A percentile compares a stretch with the other conserved stretches of the same genome.
Evolutionary conservation across 1,140 invertebrate genomes (phyloP).

Genomic region (Battus philenor): DNA sequence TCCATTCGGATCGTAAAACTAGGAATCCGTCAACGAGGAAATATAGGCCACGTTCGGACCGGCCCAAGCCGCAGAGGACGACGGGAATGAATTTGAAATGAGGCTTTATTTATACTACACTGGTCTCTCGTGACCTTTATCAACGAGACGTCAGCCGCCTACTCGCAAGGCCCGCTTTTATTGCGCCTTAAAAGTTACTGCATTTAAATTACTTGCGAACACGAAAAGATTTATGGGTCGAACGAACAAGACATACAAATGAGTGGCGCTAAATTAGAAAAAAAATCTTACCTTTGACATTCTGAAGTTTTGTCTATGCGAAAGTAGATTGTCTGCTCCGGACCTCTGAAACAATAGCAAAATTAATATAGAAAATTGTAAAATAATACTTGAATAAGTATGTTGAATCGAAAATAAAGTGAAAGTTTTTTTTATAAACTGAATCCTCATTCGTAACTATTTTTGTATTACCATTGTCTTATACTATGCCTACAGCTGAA

Average conservation of each 20-base stretch:
- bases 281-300: conserved; percentile 8
- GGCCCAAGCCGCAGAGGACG: conserved; percentile 2
- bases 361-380: too few relatives aligned
- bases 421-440: too few relatives aligned
- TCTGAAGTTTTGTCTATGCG: neutral
- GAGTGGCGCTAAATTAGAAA: too few relatives aligned
- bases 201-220: neutral
- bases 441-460: too few relatives aligned
- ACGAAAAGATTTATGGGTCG: too few relatives aligned
- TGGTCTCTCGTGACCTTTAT: conserved; percentile 8
- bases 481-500: too few relatives aligned
- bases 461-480: too few relatives aligned
- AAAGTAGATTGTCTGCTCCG: conserved; percentile 10
- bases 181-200: conserved; percentile 6
- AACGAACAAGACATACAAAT: too few relatives aligned
- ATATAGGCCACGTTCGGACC: conserved; percentile 6
- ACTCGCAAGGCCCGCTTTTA: conserved; percentile 2
- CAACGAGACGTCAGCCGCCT: conserved; percentile 3
- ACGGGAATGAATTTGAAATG: conserved; percentile 15
- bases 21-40: conserved; percentile 31
- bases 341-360: conserved; percentile 8
- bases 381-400: too few relatives aligned
- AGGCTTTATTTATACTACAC: conserved; percentile 15
- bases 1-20: conserved; percentile 36
- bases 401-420: too few relatives aligned